Evolutionary conservation across 2,888 invertebrate species (phyloP).

Genomic region (Platycnemis pennipes): DNA sequence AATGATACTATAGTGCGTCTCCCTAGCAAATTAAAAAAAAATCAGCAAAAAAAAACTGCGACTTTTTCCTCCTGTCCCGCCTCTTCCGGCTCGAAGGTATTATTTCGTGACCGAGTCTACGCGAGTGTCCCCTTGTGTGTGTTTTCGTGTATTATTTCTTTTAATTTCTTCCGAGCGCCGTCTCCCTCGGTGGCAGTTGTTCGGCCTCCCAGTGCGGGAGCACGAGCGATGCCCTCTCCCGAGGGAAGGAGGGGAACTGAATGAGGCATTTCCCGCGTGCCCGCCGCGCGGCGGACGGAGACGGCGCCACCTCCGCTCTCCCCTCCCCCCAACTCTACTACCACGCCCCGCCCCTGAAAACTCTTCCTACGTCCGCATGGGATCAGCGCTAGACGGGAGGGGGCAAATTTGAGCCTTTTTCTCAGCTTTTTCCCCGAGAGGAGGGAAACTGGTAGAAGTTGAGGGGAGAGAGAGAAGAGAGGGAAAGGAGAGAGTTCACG

Average conservation of each 20-base stretch:
- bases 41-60: not conserved
- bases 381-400: not conserved
- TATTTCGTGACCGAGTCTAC: no score
- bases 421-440: not conserved
- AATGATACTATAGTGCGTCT: not conserved
- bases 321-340: not conserved
- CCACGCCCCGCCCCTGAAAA: not conserved
- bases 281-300: not conserved
- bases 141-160: not conserved
- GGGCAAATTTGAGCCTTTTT: not conserved
- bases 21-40: no score
- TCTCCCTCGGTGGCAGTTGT: not conserved
- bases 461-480: not conserved
- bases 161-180: not conserved
- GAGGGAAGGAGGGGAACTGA: constrained; percentile 65
- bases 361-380: not conserved
- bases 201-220: constrained; percentile 13
- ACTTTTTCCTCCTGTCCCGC: not conserved
- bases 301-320: not conserved
- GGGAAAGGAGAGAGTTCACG: not conserved
- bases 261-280: constrained; percentile 22
- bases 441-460: not conserved
- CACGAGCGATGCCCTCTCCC: constrained; percentile 56
- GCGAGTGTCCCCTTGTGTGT: not conserved
- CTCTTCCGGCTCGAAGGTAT: no score